These are phyloP conservation scores for Bacillus rossius DNA, from an alignment of 1,140 invertebrate species.

Conservation along the genomic window DNA sequence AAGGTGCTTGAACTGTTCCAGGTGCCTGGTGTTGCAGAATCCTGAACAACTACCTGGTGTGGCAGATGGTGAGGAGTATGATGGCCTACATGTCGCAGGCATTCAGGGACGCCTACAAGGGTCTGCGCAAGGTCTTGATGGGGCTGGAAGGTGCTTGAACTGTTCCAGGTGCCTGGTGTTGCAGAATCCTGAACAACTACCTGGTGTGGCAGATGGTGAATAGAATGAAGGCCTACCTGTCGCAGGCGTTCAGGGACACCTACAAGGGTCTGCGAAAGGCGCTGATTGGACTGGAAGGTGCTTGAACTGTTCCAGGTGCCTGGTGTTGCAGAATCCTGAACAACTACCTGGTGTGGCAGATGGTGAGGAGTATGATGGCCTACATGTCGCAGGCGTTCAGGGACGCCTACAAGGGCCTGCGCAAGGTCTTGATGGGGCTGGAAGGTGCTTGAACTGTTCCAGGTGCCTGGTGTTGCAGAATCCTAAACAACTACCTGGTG, in stretches of 20 bases:
- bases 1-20: too few relatives aligned
- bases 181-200: constrained; percentile 85
- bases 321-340: constrained; percentile 75
- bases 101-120: constrained; percentile 88
- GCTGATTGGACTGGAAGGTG: constrained; percentile 78
- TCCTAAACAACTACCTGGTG: constrained; percentile 86
- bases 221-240: constrained; percentile 72
- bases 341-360: constrained; percentile 93
- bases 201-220: constrained; percentile 89
- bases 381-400: constrained; percentile 86
- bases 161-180: too few relatives aligned
- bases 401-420: constrained; percentile 84
- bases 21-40: too few relatives aligned
- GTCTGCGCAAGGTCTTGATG: constrained; percentile 78
- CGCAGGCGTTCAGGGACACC: constrained; percentile 87
- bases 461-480: too few relatives aligned
- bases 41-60: constrained; percentile 89
- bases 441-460: too few relatives aligned
- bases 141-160: constrained; percentile 82
- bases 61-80: constrained; percentile 82
- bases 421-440: constrained; percentile 81
- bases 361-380: constrained; percentile 70
- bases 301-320: too few relatives aligned
- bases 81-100: constrained; percentile 80
- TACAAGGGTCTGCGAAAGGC: constrained; percentile 86